A percentile compares a stretch with the other conserved stretches of the same genome.
phyloP scores from a whole-genome alignment of 2,113 vertebrate species.

The Orientallactaga bullata region DNA sequence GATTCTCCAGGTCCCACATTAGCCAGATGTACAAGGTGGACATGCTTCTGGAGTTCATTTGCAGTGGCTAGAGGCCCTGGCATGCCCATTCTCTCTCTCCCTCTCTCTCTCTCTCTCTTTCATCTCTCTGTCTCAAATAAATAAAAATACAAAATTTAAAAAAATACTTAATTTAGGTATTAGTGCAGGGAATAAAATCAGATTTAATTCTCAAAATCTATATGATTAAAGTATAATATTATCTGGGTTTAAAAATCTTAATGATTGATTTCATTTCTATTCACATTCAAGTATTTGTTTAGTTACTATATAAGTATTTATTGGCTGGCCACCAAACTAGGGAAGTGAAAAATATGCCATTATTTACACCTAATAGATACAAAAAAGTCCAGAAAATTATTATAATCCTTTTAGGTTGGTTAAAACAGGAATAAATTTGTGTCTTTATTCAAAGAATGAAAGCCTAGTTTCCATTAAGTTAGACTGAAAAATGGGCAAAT shows the following conservation, averaged over 20 bases:
- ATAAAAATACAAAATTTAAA: too few relatives aligned
- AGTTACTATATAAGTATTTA: not conserved
- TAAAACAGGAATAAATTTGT: not conserved
- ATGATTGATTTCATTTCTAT: not conserved
- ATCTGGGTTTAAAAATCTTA: not conserved
- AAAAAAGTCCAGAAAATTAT: not conserved
- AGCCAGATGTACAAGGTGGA: too few relatives aligned
- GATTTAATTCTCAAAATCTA: not conserved
- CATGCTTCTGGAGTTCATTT: too few relatives aligned
- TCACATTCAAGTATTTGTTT: not conserved
- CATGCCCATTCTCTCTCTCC: too few relatives aligned
- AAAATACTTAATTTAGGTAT: slow-evolving; percentile 36
- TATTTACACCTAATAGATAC: too few relatives aligned
- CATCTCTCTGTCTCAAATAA: too few relatives aligned
- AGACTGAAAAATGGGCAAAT: not conserved
- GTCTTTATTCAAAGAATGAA: not conserved
- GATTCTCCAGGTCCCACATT: too few relatives aligned
- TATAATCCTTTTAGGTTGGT: not conserved
- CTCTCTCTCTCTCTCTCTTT: too few relatives aligned
- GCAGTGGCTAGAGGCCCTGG: too few relatives aligned
- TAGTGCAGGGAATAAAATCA: not conserved
- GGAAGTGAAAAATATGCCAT: not conserved
- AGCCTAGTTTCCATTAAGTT: not conserved
- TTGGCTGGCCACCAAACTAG: not conserved
- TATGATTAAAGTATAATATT: not conserved